phyloP scores from a whole-genome alignment of 2,113 vertebrate genomes.

The Pteruthius melanotis region DNA sequence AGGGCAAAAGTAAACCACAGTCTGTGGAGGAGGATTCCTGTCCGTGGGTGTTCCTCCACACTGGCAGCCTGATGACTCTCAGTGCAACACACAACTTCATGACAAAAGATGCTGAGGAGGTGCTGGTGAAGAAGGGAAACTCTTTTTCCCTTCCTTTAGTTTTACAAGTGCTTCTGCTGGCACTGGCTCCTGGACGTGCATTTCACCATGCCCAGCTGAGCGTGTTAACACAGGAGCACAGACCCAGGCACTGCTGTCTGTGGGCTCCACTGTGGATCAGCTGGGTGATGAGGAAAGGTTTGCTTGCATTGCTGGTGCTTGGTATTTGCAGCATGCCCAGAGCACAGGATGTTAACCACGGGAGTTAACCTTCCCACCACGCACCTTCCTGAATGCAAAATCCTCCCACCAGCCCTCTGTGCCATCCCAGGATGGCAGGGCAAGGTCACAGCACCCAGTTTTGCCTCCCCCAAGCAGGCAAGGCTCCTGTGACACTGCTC shows the following conservation, averaged over 20 bases:
- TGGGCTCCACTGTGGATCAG: neutral
- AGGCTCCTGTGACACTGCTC: neutral
- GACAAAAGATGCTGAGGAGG: neutral
- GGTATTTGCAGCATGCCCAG: neutral
- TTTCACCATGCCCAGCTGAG: neutral
- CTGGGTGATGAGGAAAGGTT: neutral
- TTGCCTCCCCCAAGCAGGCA: neutral
- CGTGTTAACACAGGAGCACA: neutral
- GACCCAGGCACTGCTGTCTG: neutral
- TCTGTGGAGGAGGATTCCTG: neutral
- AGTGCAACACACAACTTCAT: neutral
- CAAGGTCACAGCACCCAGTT: neutral
- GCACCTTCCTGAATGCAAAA: neutral
- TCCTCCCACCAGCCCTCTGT: neutral
- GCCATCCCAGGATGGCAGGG: neutral
- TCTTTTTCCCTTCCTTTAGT: neutral
- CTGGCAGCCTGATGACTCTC: neutral
- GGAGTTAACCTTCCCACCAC: neutral
- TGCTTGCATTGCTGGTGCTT: neutral
- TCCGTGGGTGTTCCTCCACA: neutral
- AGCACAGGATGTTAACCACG: accelerated
- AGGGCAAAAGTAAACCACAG: neutral
- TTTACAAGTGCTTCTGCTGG: neutral
- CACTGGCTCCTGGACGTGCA: neutral
- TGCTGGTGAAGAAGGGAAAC: neutral